Base-by-base conservation (phyloP, 2,888 invertebrate species). In the Cylloceria caligata region DNA sequence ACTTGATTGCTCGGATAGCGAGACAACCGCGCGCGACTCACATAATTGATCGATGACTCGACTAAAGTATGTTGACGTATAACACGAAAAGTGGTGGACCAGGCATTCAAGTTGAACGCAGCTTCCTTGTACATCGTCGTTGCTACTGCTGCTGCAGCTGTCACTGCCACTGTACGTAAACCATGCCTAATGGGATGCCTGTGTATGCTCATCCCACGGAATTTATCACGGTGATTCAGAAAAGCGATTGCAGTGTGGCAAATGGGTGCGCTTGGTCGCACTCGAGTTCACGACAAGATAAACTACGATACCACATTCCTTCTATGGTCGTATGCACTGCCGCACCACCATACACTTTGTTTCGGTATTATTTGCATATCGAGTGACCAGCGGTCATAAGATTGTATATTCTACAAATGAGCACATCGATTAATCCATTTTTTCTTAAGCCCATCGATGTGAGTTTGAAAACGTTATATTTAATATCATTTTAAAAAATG, bases 1-100 rank as follows among this genome's bases (percentile, higher is more conserved):
- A 87, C 80, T 67, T 87, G 86, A 88, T 87, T 86, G 87, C 84
- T 84, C 80, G 75, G 47, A 68, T 74, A 19, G 62, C 47, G 52
- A 13, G 11, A 60, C 45, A 30, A 24, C 30, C 57, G n/a, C 16
- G 69, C 24, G 36, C 27, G 45, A 5, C 27, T 21, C 19, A 39
- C 45, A 49, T 85, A 84, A 85, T 84, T 84, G 85, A 85, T 85
- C 72, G 82, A 84, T 84, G 82, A 65, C 78, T 78, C 47, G 49
- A 57, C 21, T 71, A 49, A 78, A 71, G 42, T 71, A 39, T 36
- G 68, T 67, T 71, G 83, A 77, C 76, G 39, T 27, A 47, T 80
- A 62, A 72, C 64, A 69, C 72, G 67, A 24, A 30, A 34, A 47
- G 42, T 68, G 21, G 52, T 16, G 45, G 57, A 55, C 49, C 34